Conservation (phyloP, 2,113 vertebrate species). For the Oncorhynchus tshawytscha region DNA sequence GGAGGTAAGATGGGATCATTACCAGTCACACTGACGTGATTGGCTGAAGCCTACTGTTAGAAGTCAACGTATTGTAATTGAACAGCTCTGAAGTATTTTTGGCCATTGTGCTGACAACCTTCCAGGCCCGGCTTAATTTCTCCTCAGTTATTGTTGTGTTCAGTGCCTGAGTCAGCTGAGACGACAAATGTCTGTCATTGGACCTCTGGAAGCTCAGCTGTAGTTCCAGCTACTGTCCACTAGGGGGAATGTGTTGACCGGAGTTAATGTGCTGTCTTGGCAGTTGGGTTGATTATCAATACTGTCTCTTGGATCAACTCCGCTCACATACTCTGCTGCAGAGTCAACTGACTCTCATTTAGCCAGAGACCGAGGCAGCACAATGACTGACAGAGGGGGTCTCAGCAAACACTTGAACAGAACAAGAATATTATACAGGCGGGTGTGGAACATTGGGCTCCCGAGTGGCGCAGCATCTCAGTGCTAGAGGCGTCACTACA, state of each 20-base stretch:
- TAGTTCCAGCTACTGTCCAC: slow-evolving; percentile 30
- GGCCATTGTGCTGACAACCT: no score
- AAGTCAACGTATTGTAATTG: no score
- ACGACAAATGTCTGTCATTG: neutral
- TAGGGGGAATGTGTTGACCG: slow-evolving; percentile 51
- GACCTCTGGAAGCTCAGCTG: neutral
- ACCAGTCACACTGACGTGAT: neutral
- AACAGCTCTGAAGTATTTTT: no score
- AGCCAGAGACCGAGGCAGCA: no score
- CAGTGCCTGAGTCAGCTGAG: neutral
- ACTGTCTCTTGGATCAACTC: neutral
- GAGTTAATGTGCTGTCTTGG: neutral
- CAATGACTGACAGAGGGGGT: no score
- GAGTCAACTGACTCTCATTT: no score
- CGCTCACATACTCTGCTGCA: neutral
- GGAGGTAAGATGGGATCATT: slow-evolving; percentile 79
- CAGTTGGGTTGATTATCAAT: neutral
- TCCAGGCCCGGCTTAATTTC: neutral
- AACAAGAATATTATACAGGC: no score
- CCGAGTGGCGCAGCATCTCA: no score
- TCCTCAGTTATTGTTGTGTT: neutral
- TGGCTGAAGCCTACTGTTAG: neutral
- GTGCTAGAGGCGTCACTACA: no score
- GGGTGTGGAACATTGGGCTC: no score
- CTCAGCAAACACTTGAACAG: no score